These are phyloP conservation scores for Drosophila neocordata DNA, from an alignment of 1,140 invertebrate species.

Conservation along the genomic window DNA sequence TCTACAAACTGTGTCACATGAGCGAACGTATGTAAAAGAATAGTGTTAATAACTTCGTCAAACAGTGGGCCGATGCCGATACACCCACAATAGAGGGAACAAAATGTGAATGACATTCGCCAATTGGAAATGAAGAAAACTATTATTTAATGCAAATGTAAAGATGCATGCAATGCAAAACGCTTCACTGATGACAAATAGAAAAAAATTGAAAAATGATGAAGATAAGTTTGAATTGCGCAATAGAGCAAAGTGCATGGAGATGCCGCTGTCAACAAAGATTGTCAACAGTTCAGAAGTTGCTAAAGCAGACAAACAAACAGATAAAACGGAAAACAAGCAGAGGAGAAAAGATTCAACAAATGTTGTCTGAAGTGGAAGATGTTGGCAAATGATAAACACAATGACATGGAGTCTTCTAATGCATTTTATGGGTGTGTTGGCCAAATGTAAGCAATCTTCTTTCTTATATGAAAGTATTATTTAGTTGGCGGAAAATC, in stretches of 20 bases:
- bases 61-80: background rate
- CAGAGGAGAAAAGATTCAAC: background rate
- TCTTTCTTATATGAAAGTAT: background rate
- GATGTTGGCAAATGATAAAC: background rate
- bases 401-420: background rate
- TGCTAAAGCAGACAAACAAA: constrained; percentile 17
- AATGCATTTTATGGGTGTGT: background rate
- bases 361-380: constrained; percentile 6
- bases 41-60: constrained; percentile 41
- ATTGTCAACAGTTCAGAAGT: constrained; percentile 16
- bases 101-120: constrained; percentile 49
- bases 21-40: no score
- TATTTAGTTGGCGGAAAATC: background rate
- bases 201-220: constrained; percentile 6
- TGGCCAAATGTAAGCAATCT: background rate
- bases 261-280: constrained; percentile 34
- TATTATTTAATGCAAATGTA: background rate
- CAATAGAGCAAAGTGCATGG: constrained; percentile 57
- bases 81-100: background rate
- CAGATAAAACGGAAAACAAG: background rate
- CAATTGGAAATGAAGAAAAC: background rate
- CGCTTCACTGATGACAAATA: constrained; percentile 31
- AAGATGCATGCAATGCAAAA: background rate
- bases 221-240: constrained; percentile 46
- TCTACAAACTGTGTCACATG: constrained; percentile 13